Evolutionary conservation across 2,888 invertebrate species (phyloP).

Genomic region (Sinohyriopsis cumingii): DNA sequence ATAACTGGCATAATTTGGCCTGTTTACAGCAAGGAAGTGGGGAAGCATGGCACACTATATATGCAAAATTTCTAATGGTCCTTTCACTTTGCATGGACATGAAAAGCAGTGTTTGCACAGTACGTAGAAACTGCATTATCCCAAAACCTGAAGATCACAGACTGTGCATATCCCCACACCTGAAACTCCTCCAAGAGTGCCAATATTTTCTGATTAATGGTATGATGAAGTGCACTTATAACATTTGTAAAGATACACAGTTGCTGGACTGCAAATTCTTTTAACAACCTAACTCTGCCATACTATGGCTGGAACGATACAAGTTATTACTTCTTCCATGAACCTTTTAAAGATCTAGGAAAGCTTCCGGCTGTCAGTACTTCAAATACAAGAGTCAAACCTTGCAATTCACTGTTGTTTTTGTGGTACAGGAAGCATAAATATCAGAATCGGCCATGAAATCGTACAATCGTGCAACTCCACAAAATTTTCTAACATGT

Average conservation of each 20-base stretch:
- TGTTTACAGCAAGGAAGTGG: not conserved
- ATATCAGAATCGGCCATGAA: not conserved
- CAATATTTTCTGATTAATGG: not conserved
- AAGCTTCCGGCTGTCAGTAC: not conserved
- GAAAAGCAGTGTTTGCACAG: not conserved
- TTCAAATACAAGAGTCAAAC: not conserved
- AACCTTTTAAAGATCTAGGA: not conserved
- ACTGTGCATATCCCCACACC: not conserved
- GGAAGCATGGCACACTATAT: not conserved
- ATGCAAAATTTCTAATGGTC: not conserved
- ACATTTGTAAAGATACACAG: not conserved
- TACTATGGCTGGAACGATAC: not conserved
- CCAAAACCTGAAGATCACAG: not conserved
- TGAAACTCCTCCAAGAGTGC: not conserved
- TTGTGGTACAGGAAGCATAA: not conserved
- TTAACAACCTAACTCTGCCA: not conserved
- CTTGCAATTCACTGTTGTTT: not conserved
- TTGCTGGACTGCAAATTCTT: not conserved
- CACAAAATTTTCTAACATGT: not conserved
- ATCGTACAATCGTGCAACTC: not conserved
- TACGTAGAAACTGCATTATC: not conserved
- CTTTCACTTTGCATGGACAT: not conserved
- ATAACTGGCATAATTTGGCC: not conserved
- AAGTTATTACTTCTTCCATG: not conserved
- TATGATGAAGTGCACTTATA: not conserved